Evolutionary conservation across 2,797 vertebrate genomes (phyloP), one percentile per base, ranked within the genome.

Genomic region (Echeneis naucrates): DNA sequence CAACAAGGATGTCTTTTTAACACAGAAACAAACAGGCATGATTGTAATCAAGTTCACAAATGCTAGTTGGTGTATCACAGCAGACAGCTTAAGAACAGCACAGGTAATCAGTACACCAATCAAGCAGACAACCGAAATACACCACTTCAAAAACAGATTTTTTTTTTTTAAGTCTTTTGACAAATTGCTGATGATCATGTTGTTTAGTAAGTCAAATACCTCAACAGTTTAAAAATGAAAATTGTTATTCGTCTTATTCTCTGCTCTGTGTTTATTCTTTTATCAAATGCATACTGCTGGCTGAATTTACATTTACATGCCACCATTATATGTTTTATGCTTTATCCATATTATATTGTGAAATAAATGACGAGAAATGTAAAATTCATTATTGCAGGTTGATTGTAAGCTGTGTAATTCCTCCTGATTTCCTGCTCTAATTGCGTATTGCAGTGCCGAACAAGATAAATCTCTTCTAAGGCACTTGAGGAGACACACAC

Each of bases 31-130:
- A 70, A 84, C 59, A 60, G 69, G 44, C 4, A 3, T 24, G 21
- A 48, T 38, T 75, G 73, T 77, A 83, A 88, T 86, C 83, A 83
- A 70, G 73, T 72, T 78, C 64, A 72, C 77, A 73, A 82, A 72
- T 51, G 44, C 45, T 74, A 32, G 65, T 19, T 58, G 37, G 44
- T 77, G 47, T 24, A 70, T 38, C 44, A 73, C 50, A 53, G 57
- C 53, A 48, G 24, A 58, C 33, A 66, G 60, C 75, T 75, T 55
- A 62, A 61, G 35, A 62, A 68, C 57, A 77, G 76, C 52, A 61
- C 52, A 71, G 23, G 75, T 75, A 89, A 89, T 90, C 83, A 80
- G 72, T 61, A 26, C 1, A n/a, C 72, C 78, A 90, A 86, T 85
- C 78, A 89, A n/a, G 27, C 21, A 30, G 56, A 19, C 44, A 54